Evolutionary conservation across 2,113 vertebrate genomes (phyloP).

Genomic region (Casuarius casuarius): DNA sequence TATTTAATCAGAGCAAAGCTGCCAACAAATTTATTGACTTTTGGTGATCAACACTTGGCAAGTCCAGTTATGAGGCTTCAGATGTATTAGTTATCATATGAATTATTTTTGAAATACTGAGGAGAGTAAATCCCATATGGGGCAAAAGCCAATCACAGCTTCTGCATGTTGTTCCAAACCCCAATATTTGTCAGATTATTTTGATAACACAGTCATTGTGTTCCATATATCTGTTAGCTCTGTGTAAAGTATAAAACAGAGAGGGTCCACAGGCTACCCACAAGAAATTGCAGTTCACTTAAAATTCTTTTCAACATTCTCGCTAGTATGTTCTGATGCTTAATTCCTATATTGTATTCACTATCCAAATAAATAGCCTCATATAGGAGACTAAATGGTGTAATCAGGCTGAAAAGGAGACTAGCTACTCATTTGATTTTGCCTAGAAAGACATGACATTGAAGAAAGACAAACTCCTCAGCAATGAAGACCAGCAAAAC

Average conservation of each 20-base stretch:
- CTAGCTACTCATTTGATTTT: background rate
- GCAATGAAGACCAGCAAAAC: background rate
- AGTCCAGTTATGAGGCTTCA: background rate
- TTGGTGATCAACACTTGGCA: background rate
- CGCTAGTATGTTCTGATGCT: background rate
- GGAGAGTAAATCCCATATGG: background rate
- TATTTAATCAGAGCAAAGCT: background rate
- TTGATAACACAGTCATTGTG: background rate
- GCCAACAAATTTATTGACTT: background rate
- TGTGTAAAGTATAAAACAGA: background rate
- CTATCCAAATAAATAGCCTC: background rate
- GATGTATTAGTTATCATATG: background rate
- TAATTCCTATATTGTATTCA: background rate
- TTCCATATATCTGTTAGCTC: background rate
- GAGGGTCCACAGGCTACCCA: background rate
- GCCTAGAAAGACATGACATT: background rate
- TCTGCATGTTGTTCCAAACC: background rate
- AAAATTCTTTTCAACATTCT: background rate
- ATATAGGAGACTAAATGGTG: background rate
- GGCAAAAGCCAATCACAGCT: background rate
- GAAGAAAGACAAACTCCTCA: background rate
- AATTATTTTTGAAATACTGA: background rate
- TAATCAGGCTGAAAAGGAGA: background rate
- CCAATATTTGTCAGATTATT: background rate
- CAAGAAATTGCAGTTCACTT: background rate